Conservation (phyloP, 2,888 invertebrate genomes). For the Caenorhabditis sinica region DNA sequence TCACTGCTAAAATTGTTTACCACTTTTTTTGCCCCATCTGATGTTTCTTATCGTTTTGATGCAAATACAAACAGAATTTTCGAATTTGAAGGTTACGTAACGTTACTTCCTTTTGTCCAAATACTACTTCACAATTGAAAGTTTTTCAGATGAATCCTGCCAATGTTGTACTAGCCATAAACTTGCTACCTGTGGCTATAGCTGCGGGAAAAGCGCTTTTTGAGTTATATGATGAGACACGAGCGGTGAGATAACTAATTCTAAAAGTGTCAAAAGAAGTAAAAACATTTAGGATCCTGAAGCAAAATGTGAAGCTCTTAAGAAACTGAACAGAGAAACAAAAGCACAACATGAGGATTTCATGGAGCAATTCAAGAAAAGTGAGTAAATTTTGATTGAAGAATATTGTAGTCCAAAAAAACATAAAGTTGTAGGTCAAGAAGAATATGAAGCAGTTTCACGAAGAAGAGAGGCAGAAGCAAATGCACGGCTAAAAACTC, state of each 20-base stretch:
- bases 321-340: background rate
- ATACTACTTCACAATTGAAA: background rate
- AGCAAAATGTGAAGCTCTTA: constrained; percentile 13
- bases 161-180: background rate
- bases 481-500: constrained; percentile 3
- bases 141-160: background rate
- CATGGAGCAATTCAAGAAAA: background rate
- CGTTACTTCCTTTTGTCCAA: background rate
- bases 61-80: too few relatives aligned
- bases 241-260: background rate
- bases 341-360: background rate
- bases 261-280: background rate
- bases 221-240: background rate
- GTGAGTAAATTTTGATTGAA: background rate
- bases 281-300: constrained; percentile 2
- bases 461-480: background rate
- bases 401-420: background rate
- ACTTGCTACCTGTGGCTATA: background rate
- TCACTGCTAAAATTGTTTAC: constrained; percentile 5
- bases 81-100: background rate
- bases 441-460: background rate
- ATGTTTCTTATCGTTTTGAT: background rate
- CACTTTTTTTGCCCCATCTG: background rate
- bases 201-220: background rate
- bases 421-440: background rate